Evolutionary conservation across 1,140 invertebrate species (phyloP), one percentile per base, ranked within the genome.

Genomic region (Carposina sasakii): DNA sequence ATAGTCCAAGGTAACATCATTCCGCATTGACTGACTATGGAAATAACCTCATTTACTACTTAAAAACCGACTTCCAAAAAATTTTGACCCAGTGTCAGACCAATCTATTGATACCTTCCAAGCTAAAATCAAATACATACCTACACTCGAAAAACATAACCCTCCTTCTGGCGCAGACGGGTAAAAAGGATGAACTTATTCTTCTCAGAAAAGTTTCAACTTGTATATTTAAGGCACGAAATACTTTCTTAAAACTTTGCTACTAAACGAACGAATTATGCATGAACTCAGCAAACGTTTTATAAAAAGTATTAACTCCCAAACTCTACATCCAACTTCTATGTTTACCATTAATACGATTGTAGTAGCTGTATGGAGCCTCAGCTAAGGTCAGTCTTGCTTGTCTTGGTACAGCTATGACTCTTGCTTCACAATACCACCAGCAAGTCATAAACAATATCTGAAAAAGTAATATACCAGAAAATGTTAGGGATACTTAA

Each of bases 381-480:
- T 66, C 67, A 1, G 71, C 66, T 41, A 73, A 33, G 24, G 57
- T 73, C 0, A 81, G 56, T 30, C 73, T 64, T n/a, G 58, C 52
- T 28, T 55, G 41, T 49, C 76, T 64, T 0, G 62, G 49, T 19
- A 48, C 33, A 2, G 61, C 48, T 23, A 57, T 34, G 3, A 51
- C 19, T 26, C 44, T 15, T 0, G 47, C 46, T 21, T 31, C 15
- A 8, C 30, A 43, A 1, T n/a, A n/a, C n/a, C n/a, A n/a, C n/a
- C n/a, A n/a, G n/a, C n/a, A n/a, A n/a, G n/a, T n/a, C n/a, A n/a
- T n/a, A n/a, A n/a, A n/a, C n/a, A n/a, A n/a, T n/a, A n/a, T n/a
- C n/a, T n/a, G n/a, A n/a, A n/a, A n/a, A n/a, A n/a, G n/a, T n/a
- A n/a, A n/a, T n/a, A n/a, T n/a, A n/a, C n/a, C n/a, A n/a, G n/a